A percentile compares a stretch with the other conserved stretches of the same genome.
These are phyloP conservation scores for Hemicrepidius hirtus DNA, from an alignment of 2,888 invertebrate species.

Conservation along the genomic window DNA sequence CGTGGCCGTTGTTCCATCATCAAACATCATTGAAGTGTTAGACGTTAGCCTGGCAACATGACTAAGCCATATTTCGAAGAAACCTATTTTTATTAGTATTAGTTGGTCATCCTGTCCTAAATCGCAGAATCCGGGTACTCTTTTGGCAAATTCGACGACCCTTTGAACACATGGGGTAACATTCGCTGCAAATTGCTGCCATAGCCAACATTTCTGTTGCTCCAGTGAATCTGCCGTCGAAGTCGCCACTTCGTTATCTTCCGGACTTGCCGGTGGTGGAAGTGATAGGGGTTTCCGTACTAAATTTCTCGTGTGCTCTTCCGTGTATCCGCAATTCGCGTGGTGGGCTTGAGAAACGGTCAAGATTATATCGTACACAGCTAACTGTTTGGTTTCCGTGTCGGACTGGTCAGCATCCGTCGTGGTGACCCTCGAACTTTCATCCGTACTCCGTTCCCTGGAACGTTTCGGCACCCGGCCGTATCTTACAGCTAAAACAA, in stretches of 20 bases:
- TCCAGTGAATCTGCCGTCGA: constrained; percentile 80
- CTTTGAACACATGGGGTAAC: constrained; percentile 94
- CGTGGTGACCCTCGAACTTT: constrained; percentile 72
- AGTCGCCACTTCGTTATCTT: constrained; percentile 71
- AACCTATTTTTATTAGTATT: constrained; percentile 96
- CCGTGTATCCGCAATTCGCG: constrained; percentile 90
- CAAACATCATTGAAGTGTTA: constrained; percentile 86
- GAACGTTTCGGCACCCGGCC: constrained; percentile 96
- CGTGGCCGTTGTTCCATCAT: constrained; percentile 90
- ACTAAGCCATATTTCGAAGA: constrained; percentile 97
- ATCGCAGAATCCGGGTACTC: constrained; percentile 93
- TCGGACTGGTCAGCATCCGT: constrained; percentile 70
- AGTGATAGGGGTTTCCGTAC: constrained; percentile 81
- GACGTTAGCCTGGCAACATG: constrained; percentile 88
- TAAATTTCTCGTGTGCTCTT: constrained; percentile 85
- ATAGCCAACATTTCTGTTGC: constrained; percentile 86
- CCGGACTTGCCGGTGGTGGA: constrained; percentile 65
- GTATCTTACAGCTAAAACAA: constrained; percentile 90
- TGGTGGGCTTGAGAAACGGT: constrained; percentile 90
- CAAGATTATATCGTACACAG: constrained; percentile 86
- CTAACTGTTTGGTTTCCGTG: constrained; percentile 75
- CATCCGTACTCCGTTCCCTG: constrained; percentile 82
- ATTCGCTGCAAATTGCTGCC: constrained; percentile 90
- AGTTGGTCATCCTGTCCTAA: constrained; percentile 97
- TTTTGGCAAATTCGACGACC: constrained; percentile 97